Base-by-base conservation (phyloP, 2,888 invertebrate species). In the Tupiocoris notatus region DNA sequence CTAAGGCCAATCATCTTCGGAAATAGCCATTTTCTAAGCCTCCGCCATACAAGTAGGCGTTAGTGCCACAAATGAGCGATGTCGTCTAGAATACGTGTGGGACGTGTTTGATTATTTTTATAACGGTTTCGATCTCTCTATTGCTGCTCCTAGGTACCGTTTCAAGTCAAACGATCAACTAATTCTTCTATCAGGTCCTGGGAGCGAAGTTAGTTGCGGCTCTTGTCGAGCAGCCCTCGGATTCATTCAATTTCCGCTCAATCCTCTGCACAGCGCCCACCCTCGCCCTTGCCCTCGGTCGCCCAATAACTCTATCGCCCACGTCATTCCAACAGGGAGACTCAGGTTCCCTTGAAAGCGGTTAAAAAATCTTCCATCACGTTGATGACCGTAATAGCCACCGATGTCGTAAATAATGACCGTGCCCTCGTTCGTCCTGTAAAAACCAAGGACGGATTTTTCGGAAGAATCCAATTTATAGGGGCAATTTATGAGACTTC, bases 241-340 rank as follows among this genome's bases (percentile, higher is more conserved):
- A 20, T 20, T 59, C 61, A 59, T 17, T 20, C 61, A 59, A 18
- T 20, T 59, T 20, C 18, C 61, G 18, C 18, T 17, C 61, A 59
- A 59, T 7, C 16, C 12, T 20, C 18, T 16, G 18, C 18, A 6
- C 61, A 59, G 3, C 18, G 18, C 61, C 21, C 61, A 59, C 61
- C 61, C 61, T 59, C 61, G 21, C 61, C 61, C 61, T 59, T 20
- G 21, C 61, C 61, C 61, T 59, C 6, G 21, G 18, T 18, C 61
- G 18, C 6, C 18, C 61, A 59, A 17, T 59, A 17, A 20, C 61
- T 20, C 61, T 59, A 17, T 17, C 61, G 21, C 61, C 21, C 61
- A 59, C 61, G 21, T 59, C 61, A 59, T 59, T 18, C 61, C 6
- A 20, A 17, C 61, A 6, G 6, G 18, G 61, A 20, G 6, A 12